Evolutionary conservation across 2,113 vertebrate genomes (phyloP).

Genomic region (Larimichthys polyactis): DNA sequence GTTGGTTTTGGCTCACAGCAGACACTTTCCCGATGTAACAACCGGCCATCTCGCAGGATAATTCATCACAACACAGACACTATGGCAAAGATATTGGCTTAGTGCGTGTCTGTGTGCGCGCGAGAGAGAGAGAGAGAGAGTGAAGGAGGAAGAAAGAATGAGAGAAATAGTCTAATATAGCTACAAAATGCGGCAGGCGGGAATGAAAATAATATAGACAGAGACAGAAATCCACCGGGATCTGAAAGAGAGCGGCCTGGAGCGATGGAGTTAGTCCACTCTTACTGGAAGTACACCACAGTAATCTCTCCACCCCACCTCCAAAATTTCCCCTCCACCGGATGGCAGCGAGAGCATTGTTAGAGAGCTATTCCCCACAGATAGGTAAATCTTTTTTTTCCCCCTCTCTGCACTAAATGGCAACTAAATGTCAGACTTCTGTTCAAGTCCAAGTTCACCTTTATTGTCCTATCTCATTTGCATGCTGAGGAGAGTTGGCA

Average conservation of each 20-base stretch:
- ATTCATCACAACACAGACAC: slow-evolving; percentile 57
- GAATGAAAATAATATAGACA: slow-evolving; percentile 47
- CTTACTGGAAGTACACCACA: slow-evolving; percentile 55
- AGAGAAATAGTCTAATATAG: slow-evolving; percentile 59
- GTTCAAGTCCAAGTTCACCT: slow-evolving; percentile 80
- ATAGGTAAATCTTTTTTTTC: slow-evolving; percentile 74
- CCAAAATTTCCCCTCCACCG: slow-evolving; percentile 46
- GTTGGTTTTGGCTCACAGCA: slow-evolving; percentile 51
- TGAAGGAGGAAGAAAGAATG: slow-evolving; percentile 4
- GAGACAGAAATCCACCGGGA: slow-evolving; percentile 51
- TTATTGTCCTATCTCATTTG: slow-evolving; percentile 78
- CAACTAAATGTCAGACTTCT: slow-evolving; percentile 84
- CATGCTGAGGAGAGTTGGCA: slow-evolving; percentile 70
- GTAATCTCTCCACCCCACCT: slow-evolving; percentile 50
- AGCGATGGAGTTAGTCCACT: slow-evolving; percentile 57
- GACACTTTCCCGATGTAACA: slow-evolving; percentile 53
- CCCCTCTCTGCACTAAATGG: slow-evolving; percentile 76
- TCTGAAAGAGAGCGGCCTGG: slow-evolving; percentile 10
- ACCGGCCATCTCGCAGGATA: slow-evolving; percentile 43
- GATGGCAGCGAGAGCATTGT: slow-evolving; percentile 53
- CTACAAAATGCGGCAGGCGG: slow-evolving; percentile 59
- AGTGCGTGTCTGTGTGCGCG: slow-evolving; percentile 15
- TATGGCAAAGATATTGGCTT: slow-evolving; percentile 53
- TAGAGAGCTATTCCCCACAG: slow-evolving; percentile 68
- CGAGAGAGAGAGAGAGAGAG: slow-evolving; percentile 5